Evolutionary conservation across 2,888 invertebrate species (phyloP).

Genomic region (Microctonus brassicae): DNA sequence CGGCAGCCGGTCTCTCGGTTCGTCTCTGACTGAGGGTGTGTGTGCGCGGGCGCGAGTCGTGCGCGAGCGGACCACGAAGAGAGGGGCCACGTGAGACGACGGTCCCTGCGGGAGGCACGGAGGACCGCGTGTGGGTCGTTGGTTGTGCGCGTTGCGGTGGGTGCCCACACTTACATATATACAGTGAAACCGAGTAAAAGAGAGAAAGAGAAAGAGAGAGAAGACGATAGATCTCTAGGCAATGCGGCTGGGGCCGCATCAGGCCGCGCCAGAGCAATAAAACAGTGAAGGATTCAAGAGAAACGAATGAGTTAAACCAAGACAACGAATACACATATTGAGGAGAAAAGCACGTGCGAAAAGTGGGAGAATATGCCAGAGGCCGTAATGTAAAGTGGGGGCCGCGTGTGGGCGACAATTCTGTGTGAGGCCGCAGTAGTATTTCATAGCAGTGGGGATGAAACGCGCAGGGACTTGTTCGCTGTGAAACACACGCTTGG

Average conservation of each 20-base stretch:
- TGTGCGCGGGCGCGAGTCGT: slow-evolving; percentile 60
- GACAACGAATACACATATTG: slow-evolving; percentile 31
- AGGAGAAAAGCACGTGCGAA: slow-evolving; percentile 38
- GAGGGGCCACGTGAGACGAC: slow-evolving; percentile 65
- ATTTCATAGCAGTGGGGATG: slow-evolving; percentile 10
- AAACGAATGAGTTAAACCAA: slow-evolving; percentile 33
- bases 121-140: slow-evolving; percentile 52
- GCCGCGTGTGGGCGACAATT: slow-evolving; percentile 29
- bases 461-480: slow-evolving; percentile 15
- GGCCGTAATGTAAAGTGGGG: slow-evolving; percentile 6
- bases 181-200: slow-evolving; percentile 28
- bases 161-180: slow-evolving; percentile 20
- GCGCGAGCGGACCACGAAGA: slow-evolving; percentile 45
- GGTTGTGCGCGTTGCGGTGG: slow-evolving; percentile 14
- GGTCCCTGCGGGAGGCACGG: slow-evolving; percentile 68
- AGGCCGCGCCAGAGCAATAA: neutral
- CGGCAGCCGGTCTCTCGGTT: slow-evolving; percentile 64
- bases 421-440: slow-evolving; percentile 9
- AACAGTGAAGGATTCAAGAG: slow-evolving; percentile 7
- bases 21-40: slow-evolving; percentile 65
- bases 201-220: slow-evolving; percentile 30
- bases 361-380: slow-evolving; percentile 35
- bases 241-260: slow-evolving; percentile 35
- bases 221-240: slow-evolving; percentile 21
- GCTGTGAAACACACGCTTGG: slow-evolving; percentile 23